Base-by-base conservation (phyloP, 2,113 vertebrate genomes). In the Periophthalmus modestus region DNA sequence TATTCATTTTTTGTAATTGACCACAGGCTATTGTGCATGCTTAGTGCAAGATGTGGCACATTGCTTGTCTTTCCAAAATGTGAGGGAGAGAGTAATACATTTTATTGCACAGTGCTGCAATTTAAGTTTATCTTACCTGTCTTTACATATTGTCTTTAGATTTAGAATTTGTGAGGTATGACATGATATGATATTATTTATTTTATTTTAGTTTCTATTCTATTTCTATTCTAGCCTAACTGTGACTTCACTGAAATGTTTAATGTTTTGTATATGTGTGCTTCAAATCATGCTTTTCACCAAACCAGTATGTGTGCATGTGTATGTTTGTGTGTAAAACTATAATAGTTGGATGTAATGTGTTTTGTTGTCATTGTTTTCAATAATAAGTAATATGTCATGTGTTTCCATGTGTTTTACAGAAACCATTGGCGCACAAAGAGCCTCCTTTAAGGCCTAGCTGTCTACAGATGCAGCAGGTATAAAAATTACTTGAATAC, bases 381-480 rank as follows among this genome's bases (percentile, higher is more conserved):
- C 33, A 58, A 67, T 23, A 63, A 57, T 71, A 68, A 24, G 36
- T 15, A 68, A 68, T 88, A 34, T 58, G 65, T 58, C 1, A n/a
- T 73, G n/a, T 63, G 50, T 69, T 75, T 69, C 78, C 61, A 69
- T 66, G 69, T 33, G 39, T 54, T 66, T 83, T 80, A 12, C 73
- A 94, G 93, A 94, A 94, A 93, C 91, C 92, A 0, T 82, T 91
- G 86, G 72, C 85, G 81, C 93, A 93, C 89, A 94, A 94, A 93
- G 94, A 94, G 69, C 87, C 88, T 86, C 90, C 91, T 72, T 79
- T 93, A 70, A 89, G 93, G 89, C 92, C 89, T 90, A 94, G 92
- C 91, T 94, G 93, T 91, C 91, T 94, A 91, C 93, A 94, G 91
- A 68, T 94, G 88, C 94, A 94, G 92, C 93, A 93, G 92, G 94